A percentile compares a stretch with the other conserved stretches of the same genome.
Conservation (phyloP, 2,888 invertebrate genomes). For the Nomada flava region DNA sequence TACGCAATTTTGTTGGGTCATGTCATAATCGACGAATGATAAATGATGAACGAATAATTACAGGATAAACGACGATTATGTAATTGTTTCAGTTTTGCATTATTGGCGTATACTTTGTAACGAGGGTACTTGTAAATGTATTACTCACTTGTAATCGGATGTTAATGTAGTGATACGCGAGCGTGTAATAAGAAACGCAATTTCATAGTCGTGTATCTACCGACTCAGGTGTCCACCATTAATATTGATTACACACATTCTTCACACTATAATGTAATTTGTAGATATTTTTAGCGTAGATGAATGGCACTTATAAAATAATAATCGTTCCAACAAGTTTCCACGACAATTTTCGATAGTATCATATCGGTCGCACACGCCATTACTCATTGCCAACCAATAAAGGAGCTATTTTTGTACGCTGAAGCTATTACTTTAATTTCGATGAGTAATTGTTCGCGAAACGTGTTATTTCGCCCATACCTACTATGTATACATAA, state of each 20-base stretch:
- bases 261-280: not conserved
- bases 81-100: not conserved
- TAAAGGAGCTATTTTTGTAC: too few relatives aligned
- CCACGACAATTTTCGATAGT: not conserved
- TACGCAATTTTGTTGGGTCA: too few relatives aligned
- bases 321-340: not conserved
- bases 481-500: too few relatives aligned
- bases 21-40: too few relatives aligned
- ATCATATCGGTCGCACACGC: too few relatives aligned
- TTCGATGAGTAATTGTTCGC: too few relatives aligned
- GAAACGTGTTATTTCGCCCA: too few relatives aligned
- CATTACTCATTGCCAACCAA: too few relatives aligned
- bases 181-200: constrained; percentile 1
- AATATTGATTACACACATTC: not conserved
- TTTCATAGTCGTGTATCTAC: constrained; percentile 18
- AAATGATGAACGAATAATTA: too few relatives aligned
- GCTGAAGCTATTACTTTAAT: too few relatives aligned
- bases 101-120: not conserved
- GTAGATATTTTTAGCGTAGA: not conserved
- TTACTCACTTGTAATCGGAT: constrained; percentile 15
- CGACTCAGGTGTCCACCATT: not conserved
- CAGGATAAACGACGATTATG: too few relatives aligned
- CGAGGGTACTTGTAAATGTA: not conserved
- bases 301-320: not conserved
- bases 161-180: constrained; percentile 15